These are phyloP conservation scores for Phyto melanocephala DNA, from an alignment of 2,888 invertebrate species.

Conservation along the genomic window DNA sequence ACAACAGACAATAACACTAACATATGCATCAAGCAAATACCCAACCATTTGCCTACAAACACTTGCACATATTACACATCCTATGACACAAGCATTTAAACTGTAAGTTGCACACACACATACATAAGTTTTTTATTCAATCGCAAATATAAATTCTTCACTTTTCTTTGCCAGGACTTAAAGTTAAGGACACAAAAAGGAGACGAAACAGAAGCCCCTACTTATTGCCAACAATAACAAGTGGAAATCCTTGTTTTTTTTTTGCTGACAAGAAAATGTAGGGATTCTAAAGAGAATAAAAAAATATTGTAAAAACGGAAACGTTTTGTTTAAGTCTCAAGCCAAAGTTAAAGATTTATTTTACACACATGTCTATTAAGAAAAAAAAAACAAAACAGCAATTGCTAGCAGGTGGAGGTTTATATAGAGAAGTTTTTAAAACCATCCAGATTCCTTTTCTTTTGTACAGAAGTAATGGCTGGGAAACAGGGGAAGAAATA, in stretches of 20 bases:
- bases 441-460: background rate
- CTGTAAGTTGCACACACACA: conserved; percentile 34
- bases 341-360: conserved; percentile 11
- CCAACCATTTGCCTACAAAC: background rate
- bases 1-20: background rate
- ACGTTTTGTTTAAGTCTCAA: conserved; percentile 54
- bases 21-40: background rate
- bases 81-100: conserved; percentile 38
- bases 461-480: conserved; percentile 20
- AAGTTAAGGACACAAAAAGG: background rate
- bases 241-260: conserved; percentile 50
- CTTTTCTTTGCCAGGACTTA: background rate
- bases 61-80: background rate
- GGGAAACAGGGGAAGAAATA: background rate
- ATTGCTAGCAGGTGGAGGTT: too few relatives aligned
- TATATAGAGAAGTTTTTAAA: background rate
- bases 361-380: background rate
- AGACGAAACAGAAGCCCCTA: conserved; percentile 28
- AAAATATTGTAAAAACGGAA: conserved; percentile 44
- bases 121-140: background rate
- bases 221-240: conserved; percentile 60
- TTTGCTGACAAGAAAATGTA: conserved; percentile 31
- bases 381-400: too few relatives aligned
- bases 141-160: background rate
- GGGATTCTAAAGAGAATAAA: conserved; percentile 29